A percentile compares a stretch with the other conserved stretches of the same genome.
Evolutionary conservation across 2,113 vertebrate genomes (phyloP).

Genomic region (Chascanopsetta lugubris): DNA sequence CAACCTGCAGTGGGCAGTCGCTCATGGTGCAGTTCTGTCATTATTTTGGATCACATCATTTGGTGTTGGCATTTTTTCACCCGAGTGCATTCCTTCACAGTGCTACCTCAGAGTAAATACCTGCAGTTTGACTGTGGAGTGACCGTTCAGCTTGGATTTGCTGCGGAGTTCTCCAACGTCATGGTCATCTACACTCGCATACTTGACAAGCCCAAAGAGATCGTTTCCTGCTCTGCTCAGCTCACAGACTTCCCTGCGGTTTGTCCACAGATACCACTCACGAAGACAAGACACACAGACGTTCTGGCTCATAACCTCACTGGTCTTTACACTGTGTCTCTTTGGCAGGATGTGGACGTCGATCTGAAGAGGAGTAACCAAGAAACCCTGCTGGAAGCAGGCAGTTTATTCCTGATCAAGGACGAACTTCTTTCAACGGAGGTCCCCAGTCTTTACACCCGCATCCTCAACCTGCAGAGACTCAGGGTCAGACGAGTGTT

Average conservation of each 20-base stretch:
- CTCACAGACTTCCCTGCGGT: slow-evolving; percentile 85
- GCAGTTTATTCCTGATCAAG: slow-evolving; percentile 72
- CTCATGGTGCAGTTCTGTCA: slow-evolving; percentile 77
- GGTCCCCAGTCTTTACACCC: slow-evolving; percentile 82
- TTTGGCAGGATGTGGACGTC: slow-evolving; percentile 81
- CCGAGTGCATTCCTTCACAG: slow-evolving; percentile 49
- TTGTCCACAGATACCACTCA: background rate
- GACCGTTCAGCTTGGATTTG: slow-evolving; percentile 86
- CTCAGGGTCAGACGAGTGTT: slow-evolving; percentile 75
- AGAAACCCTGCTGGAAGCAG: slow-evolving; percentile 82
- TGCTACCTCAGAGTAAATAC: slow-evolving; percentile 79
- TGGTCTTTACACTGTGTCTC: background rate
- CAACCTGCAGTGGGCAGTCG: slow-evolving; percentile 88
- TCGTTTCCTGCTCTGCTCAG: slow-evolving; percentile 80
- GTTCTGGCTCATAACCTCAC: background rate
- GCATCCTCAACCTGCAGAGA: slow-evolving; percentile 84
- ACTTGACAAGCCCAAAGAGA: slow-evolving; percentile 75
- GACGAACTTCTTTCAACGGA: slow-evolving; percentile 71
- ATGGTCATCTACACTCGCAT: slow-evolving; percentile 89
- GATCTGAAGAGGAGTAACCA: slow-evolving; percentile 86
- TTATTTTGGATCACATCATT: background rate
- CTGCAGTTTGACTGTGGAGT: slow-evolving; percentile 85
- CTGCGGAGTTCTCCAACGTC: slow-evolving; percentile 90
- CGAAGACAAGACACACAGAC: background rate
- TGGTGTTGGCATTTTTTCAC: background rate